Evolutionary conservation across 1,140 invertebrate species (phyloP), one percentile per base, ranked within the genome.

Genomic region (Euwallacea fornicatus): DNA sequence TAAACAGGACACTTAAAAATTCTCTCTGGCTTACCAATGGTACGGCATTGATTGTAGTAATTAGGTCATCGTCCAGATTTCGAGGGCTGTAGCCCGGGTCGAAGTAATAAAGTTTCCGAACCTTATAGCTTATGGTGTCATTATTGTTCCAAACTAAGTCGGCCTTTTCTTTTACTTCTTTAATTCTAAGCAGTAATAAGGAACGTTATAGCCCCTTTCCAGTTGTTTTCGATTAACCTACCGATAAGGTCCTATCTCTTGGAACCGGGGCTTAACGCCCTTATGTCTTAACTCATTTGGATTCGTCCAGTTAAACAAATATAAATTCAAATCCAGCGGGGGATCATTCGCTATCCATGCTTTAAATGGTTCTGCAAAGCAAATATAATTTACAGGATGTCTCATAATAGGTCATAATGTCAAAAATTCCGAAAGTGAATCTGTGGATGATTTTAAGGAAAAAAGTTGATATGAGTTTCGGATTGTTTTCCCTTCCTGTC

Each of bases 271-370:
- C 71, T 88, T 88, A 3, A 79, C 80, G 7, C 74, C 7, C 71
- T 72, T 43, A 44, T 75, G 67, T 42, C 69, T 64, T 33, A 91
- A 85, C 7, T 88, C 81, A 11, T 88, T 80, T 0, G 89, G 82
- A 81, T 94, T 94, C 0, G 91, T 93, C 91, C 92, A 93, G 81
- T 94, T 94, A 78, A 91, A 94, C 67, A 94, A 82, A 78, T 90
- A 89, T 59, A 94, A 83, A 69, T 91, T 88, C 33, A 94, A 86
- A 13, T 68, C 69, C 8, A 81, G 43, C 8, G 78, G 78, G 6
- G 78, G 78, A 44, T 78, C 75, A 58, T 79, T 79, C 11, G 58
- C 77, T 43, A 63, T 67, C 80, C 80, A 81, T 9, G 74, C 78
- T 68, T 76, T 76, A 55, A 66, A 80, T 2, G 77, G 59, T 64